Percentiles rank a stretch among this genome's conserved stretches.
Evolutionary conservation across 2,888 invertebrate species (phyloP).

Genomic region (Hirtodrosophila duncani): DNA sequence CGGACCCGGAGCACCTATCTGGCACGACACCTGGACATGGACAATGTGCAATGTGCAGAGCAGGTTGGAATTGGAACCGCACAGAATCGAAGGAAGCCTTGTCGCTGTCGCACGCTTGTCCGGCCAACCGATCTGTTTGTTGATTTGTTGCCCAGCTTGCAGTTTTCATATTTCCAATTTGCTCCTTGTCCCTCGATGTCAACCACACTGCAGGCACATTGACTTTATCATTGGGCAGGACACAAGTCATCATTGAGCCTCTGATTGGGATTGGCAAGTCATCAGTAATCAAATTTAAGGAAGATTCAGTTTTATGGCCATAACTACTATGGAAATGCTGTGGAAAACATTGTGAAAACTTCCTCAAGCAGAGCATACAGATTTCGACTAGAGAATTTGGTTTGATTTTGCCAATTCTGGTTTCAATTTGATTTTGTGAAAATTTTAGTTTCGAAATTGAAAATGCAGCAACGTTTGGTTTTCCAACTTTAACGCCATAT

Average conservation of each 20-base stretch:
- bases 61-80: conserved; percentile 12
- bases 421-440: conserved; percentile 32
- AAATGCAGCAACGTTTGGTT: conserved; percentile 21
- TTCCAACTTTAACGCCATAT: too few relatives aligned
- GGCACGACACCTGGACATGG: not conserved
- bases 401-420: not conserved
- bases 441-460: conserved; percentile 35
- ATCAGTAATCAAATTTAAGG: too few relatives aligned
- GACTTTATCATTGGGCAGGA: conserved; percentile 9
- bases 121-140: conserved; percentile 27
- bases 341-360: not conserved
- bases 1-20: not conserved
- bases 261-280: too few relatives aligned
- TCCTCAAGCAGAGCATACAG: not conserved
- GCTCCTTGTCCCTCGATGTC: conserved; percentile 24
- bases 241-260: too few relatives aligned
- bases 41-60: too few relatives aligned
- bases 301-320: too few relatives aligned
- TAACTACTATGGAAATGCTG: too few relatives aligned
- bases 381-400: conserved; percentile 1
- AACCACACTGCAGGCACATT: not conserved
- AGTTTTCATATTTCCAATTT: conserved; percentile 45
- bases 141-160: conserved; percentile 28
- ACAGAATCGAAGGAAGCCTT: conserved; percentile 3
- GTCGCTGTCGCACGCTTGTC: not conserved